These are phyloP conservation scores for Eupithecia vulgata DNA, from an alignment of 2,888 invertebrate genomes.

Conservation along the genomic window DNA sequence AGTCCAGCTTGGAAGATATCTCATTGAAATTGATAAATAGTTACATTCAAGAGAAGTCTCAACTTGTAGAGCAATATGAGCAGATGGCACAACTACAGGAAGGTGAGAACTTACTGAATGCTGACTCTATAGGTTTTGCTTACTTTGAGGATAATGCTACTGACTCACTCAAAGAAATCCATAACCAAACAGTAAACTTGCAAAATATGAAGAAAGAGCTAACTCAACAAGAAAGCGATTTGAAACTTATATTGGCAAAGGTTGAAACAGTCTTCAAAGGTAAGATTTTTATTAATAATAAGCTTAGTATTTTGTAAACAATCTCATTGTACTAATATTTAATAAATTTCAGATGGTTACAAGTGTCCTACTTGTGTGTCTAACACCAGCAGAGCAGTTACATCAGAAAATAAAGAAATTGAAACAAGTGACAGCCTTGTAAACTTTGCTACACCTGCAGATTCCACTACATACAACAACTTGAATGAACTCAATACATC, in stretches of 20 bases:
- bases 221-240: constrained; percentile 85
- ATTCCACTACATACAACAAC: constrained; percentile 72
- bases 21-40: constrained; percentile 88
- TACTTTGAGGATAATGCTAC: constrained; percentile 85
- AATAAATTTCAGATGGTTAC: constrained; percentile 69
- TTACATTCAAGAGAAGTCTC: constrained; percentile 87
- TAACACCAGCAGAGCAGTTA: constrained; percentile 62
- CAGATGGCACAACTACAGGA: constrained; percentile 87
- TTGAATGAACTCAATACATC: constrained; percentile 67
- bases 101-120: constrained; percentile 79
- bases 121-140: constrained; percentile 86
- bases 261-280: constrained; percentile 69
- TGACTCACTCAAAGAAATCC: constrained; percentile 86
- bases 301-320: background rate
- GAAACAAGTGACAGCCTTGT: constrained; percentile 78
- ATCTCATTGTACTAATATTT: background rate
- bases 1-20: constrained; percentile 90
- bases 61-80: constrained; percentile 87
- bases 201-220: constrained; percentile 85
- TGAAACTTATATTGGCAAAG: constrained; percentile 77
- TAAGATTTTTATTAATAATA: constrained; percentile 36
- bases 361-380: constrained; percentile 71
- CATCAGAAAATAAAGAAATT: constrained; percentile 77
- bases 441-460: constrained; percentile 77
- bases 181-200: constrained; percentile 86